These are phyloP conservation scores for Hyposoter didymator DNA, from an alignment of 2,888 invertebrate species.

Conservation along the genomic window DNA sequence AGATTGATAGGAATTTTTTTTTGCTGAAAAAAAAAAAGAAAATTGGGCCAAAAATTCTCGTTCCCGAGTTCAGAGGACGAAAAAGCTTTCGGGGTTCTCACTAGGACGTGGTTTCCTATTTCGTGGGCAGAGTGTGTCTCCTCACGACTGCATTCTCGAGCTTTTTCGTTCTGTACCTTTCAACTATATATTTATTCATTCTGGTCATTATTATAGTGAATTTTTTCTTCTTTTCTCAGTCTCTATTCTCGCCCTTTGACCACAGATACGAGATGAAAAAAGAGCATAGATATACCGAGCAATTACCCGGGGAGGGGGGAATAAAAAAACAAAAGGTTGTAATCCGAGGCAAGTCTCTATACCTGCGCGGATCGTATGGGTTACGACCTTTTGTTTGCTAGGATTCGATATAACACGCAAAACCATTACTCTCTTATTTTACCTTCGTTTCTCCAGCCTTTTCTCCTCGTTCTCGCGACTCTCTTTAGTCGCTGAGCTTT, in stretches of 20 bases:
- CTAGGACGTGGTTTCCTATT: neutral
- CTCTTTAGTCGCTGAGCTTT: slow-evolving; percentile 59
- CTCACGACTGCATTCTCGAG: neutral
- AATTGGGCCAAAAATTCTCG: neutral
- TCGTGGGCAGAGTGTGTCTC: neutral
- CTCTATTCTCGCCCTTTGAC: slow-evolving; percentile 28
- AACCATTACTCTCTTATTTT: slow-evolving; percentile 38
- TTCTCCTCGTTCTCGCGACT: slow-evolving; percentile 21
- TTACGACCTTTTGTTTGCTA: slow-evolving; percentile 47
- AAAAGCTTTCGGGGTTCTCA: neutral
- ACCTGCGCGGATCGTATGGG: neutral
- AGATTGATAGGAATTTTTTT: neutral
- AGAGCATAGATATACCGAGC: slow-evolving; percentile 7
- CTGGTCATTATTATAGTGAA: slow-evolving; percentile 4
- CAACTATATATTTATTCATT: slow-evolving; percentile 40
- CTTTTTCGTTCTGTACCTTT: slow-evolving; percentile 9
- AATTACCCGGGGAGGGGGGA: neutral
- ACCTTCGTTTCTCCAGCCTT: slow-evolving; percentile 29
- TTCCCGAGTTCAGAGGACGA: too few species aligned
- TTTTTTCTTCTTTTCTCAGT: neutral
- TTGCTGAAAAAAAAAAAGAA: neutral
- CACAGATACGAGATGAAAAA: slow-evolving; percentile 45
- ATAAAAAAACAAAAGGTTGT: slow-evolving; percentile 21
- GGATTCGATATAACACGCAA: neutral
- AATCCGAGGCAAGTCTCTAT: slow-evolving; percentile 1